Evolutionary conservation across 2,797 vertebrate genomes (phyloP), one percentile per base, ranked within the genome.

Genomic region (Perodicticus potto): DNA sequence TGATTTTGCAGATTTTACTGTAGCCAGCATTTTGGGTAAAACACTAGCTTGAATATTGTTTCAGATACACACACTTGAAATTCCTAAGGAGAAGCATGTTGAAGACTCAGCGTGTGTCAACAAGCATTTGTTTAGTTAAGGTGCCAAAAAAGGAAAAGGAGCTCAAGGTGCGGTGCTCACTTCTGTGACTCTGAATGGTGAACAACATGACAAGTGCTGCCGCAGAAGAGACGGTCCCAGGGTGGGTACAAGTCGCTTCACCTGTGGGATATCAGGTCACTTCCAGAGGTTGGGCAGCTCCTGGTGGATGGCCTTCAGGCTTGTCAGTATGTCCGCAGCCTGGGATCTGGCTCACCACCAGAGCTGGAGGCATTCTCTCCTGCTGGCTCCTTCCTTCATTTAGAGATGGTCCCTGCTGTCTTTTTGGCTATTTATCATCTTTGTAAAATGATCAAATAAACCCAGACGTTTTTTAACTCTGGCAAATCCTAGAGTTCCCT

Each of bases 401-500:
- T 73, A 89, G 61, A 32, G 2, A 10, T 2, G 63, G 17, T 92
- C 55, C 53, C 65, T 67, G 77, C 93, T 95, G 69, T 85, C 76
- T 72, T 17, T 19, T 40, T 23, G 70, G 95, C 83, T 91, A 89
- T 76, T 87, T 57, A 86, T 91, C 87, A 90, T 94, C 86, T 93
- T 89, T 78, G 19, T 63, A 63, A 96, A 93, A 70, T 76, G 81
- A 87, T 91, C 89, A 63, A 95, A 91, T 70, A 95, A 93, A 29
- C 70, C 70, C 72, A 82, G 73, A 84, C 16, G 0, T 82, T 78
- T 78, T 92, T 78, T 61, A 93, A 93, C 73, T 74, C 84, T 73
- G 91, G 95, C 91, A 94, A 88, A 91, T 67, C 74, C 96, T 89
- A 40, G 95, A 93, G 76, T 92, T 93, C 82, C 82, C 93, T 69